Evolutionary conservation across 2,797 vertebrate genomes (phyloP), one percentile per base, ranked within the genome.

Genomic region (Myotis findleyi): DNA sequence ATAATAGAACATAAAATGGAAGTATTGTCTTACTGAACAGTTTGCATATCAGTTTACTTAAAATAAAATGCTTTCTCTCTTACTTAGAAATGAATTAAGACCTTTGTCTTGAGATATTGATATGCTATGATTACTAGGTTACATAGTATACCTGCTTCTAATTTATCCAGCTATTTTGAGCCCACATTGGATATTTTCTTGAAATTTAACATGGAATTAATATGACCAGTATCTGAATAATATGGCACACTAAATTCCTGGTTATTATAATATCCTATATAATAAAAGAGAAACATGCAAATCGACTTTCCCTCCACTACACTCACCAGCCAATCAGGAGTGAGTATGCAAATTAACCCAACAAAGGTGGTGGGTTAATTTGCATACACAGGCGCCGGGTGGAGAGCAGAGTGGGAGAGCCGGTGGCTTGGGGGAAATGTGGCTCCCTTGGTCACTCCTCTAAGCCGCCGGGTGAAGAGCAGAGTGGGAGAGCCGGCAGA

Each of bases 81-180:
- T 36, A 47, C 7, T 93, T 84, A 6, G 13, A 38, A 59, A 38
- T 73, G 2, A 66, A 62, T 75, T 76, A 62, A 80, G 21, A 87
- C n/a, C 18, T 81, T 66, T 33, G 20, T 41, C 9, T 33, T 47
- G 12, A 76, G 14, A 76, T 82, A 76, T 23, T 47, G 51, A 36
- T 64, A 47, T 38, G 5, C 36, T 55, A 16, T 69, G 4, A 49
- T 86, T 79, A 80, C 27, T 80, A 87, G 25, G 12, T 66, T 96
- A 47, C 4, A 49, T n/a, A 62, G 66, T 21, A 75, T 33, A 27
- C 12, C 27, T 27, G 30, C 6, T 81, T 49, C 69, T 77, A 27
- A 83, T 38, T 92, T 90, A 87, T 66, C 47, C 25, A 72, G 53
- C 23, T 79, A 55, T 55, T 91, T 66, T 64, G 49, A 94, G 18